Evolutionary conservation across 2,113 vertebrate species (phyloP).

Genomic region (Willisornis vidua): DNA sequence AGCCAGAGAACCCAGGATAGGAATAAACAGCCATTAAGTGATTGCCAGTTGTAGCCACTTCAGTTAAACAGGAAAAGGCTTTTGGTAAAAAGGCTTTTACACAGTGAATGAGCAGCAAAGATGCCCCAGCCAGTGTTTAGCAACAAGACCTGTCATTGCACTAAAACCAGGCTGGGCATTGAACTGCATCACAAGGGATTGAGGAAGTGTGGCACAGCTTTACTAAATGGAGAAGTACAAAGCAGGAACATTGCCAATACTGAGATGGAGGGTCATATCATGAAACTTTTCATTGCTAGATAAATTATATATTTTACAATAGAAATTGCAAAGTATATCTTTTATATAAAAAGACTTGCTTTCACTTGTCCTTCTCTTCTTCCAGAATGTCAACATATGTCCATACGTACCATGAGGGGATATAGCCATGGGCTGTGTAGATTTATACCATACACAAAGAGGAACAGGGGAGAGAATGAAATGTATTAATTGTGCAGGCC

Average conservation of each 20-base stretch:
- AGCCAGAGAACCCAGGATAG: not conserved
- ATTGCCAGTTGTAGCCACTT: not conserved
- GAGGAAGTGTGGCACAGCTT: not conserved
- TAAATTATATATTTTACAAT: not conserved
- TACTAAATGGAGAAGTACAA: not conserved
- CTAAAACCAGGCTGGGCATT: not conserved
- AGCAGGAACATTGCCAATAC: not conserved
- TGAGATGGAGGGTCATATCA: rapidly evolving
- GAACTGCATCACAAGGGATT: not conserved
- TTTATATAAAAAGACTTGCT: not conserved
- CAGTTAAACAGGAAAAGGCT: not conserved
- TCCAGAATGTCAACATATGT: not conserved
- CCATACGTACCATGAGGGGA: not conserved
- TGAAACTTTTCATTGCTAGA: not conserved
- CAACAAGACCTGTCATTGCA: not conserved
- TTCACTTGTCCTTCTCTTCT: not conserved
- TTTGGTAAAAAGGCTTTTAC: not conserved
- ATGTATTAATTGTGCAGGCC: not conserved
- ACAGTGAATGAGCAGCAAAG: not conserved
- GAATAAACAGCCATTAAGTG: not conserved
- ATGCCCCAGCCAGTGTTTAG: not conserved
- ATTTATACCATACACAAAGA: not conserved
- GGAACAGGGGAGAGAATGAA: not conserved
- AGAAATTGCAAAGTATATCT: not conserved
- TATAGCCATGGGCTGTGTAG: not conserved